Conservation (phyloP, 2,113 vertebrate genomes). For the Synodontis membranacea region DNA sequence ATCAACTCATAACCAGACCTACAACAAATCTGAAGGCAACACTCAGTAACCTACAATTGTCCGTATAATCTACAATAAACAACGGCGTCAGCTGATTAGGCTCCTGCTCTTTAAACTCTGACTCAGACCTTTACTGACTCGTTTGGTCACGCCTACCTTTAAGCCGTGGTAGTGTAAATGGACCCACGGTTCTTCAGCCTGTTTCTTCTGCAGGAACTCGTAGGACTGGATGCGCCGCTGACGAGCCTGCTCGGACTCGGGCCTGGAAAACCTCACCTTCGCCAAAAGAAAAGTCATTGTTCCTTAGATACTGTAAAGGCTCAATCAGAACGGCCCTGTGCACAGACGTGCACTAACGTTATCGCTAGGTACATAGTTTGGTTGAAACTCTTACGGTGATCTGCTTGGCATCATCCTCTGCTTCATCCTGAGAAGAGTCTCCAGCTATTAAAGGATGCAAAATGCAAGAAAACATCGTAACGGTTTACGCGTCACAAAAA, state of each 20-base stretch:
- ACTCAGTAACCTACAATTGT: no score
- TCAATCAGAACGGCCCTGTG: background rate
- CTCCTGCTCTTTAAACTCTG: background rate
- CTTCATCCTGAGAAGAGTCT: constrained; percentile 96
- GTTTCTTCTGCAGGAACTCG: constrained; percentile 96
- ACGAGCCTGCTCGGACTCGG: constrained; percentile 91
- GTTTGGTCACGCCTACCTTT: constrained; percentile 70
- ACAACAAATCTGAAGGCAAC: no score
- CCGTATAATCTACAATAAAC: background rate
- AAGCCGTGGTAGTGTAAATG: constrained; percentile 86
- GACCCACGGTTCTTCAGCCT: constrained; percentile 94
- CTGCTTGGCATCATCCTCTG: constrained; percentile 93
- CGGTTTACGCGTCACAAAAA: background rate
- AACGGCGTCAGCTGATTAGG: background rate
- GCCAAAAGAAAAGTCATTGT: background rate
- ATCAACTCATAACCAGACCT: no score
- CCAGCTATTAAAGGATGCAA: constrained; percentile 76
- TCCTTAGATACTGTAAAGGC: background rate
- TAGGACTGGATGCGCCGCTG: constrained; percentile 93
- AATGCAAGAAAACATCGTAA: background rate
- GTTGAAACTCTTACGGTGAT: constrained; percentile 81
- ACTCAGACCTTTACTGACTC: background rate
- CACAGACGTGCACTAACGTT: background rate
- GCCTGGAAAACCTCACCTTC: constrained; percentile 92
- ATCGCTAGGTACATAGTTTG: background rate